Percentiles rank a stretch among this genome's conserved stretches.
Conservation (phyloP, 1,140 invertebrate species). For the Ceratina calcarata region DNA sequence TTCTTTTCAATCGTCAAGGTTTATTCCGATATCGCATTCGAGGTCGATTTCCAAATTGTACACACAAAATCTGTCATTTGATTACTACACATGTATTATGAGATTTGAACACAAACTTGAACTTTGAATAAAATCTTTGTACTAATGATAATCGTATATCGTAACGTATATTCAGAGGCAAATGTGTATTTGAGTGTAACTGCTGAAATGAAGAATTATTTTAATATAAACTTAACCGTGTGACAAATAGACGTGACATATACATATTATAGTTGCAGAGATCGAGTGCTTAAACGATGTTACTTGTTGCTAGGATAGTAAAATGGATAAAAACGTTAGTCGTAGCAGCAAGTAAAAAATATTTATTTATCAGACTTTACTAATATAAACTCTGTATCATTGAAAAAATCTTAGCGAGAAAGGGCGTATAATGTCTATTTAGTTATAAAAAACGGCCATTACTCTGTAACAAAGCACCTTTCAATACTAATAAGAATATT, state of each 20-base stretch:
- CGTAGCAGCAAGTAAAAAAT: conserved; percentile 41
- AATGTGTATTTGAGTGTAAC: conserved; percentile 55
- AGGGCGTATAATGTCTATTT: conserved; percentile 35
- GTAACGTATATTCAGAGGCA: conserved; percentile 47
- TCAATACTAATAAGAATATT: conserved; percentile 46
- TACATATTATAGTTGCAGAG: conserved; percentile 52
- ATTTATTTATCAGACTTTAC: conserved; percentile 59
- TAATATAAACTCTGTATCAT: conserved; percentile 38
- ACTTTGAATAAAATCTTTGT: conserved; percentile 57
- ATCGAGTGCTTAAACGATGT: conserved; percentile 44
- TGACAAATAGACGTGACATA: conserved; percentile 65
- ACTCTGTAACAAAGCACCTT: conserved; percentile 45
- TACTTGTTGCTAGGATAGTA: conserved; percentile 44
- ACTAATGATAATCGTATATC: conserved; percentile 46
- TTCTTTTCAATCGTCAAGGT: not conserved
- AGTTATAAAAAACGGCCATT: conserved; percentile 44
- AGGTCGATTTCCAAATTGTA: not conserved
- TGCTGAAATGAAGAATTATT: conserved; percentile 62
- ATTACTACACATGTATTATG: conserved; percentile 16
- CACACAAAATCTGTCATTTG: conserved; percentile 5
- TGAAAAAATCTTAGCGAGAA: conserved; percentile 36
- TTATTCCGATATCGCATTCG: conserved; percentile 13
- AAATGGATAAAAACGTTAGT: conserved; percentile 28
- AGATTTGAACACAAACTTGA: conserved; percentile 42
- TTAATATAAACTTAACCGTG: conserved; percentile 63